phyloP scores from a whole-genome alignment of 2,797 vertebrate species.

The Gallinago stenura region DNA sequence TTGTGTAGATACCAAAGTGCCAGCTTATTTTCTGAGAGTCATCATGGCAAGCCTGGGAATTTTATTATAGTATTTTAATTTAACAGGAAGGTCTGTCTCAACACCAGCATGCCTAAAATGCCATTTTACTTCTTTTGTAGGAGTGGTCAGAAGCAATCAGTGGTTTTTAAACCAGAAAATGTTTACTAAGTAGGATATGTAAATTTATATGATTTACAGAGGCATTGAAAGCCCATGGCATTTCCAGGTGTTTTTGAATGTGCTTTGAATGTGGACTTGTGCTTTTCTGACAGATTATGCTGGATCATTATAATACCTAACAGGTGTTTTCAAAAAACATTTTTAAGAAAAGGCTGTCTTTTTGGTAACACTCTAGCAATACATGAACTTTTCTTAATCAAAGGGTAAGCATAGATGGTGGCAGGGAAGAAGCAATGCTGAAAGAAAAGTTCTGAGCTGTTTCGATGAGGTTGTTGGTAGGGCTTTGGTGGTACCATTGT shows the following conservation, averaged over 20 bases:
- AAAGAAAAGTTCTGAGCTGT: neutral
- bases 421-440: neutral
- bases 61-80: neutral
- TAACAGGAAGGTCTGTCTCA: neutral
- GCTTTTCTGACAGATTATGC: conserved; percentile 31
- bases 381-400: conserved; percentile 23
- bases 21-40: neutral
- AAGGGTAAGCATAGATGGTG: neutral
- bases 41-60: neutral
- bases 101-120: neutral
- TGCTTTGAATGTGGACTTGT: conserved; percentile 32
- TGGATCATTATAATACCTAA: conserved; percentile 35
- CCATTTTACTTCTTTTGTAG: neutral
- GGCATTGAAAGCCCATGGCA: neutral
- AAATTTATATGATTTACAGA: neutral
- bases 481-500: neutral
- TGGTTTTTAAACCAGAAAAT: neutral
- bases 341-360: conserved; percentile 41
- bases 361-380: neutral
- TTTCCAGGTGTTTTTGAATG: conserved; percentile 43
- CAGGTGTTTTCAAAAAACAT: conserved; percentile 41
- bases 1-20: neutral
- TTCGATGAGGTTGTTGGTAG: neutral
- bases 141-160: neutral
- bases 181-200: neutral